Base-by-base conservation (phyloP, 2,888 invertebrate genomes). In the Thereva nobilitata region DNA sequence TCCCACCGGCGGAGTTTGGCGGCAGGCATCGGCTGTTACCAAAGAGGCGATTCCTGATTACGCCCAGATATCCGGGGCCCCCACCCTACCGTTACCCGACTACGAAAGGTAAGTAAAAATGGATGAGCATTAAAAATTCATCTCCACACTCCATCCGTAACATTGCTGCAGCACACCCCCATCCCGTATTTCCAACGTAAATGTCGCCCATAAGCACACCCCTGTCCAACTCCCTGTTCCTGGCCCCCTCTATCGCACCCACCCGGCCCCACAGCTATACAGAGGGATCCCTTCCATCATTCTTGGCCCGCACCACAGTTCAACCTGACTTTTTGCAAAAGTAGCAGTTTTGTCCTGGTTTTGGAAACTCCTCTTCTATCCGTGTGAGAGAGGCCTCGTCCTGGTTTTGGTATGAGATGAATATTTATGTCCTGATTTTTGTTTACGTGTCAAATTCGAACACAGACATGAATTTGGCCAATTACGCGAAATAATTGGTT, bases 31-130 rank as follows among this genome's bases (percentile, higher is more conserved):
- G 69, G 68, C 76, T 70, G 76, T 77, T 73, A 74, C 79, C 70
- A 81, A 81, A 75, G 81, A 81, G 74, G 77, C 77, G 73, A 78
- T 80, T 74, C 78, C 80, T 73, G 81, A 81, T 76, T 81, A 81
- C 76, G 78, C 80, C 72, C 80, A 80, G 74, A 76, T 79, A 70
- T 74, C 78, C 55, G 75, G 76, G 66, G 74, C 75, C 56, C 75
- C 74, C 66, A 77, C 78, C 71, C 73, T 76, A 73, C 79, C 80
- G 64, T 73, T 81, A 72, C 81, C 81, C 69, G 81, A 81, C 75
- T 81, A 81, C 74, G 81, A 81, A 76, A 76, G 81, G 80, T 81
- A 74, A 76, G 77, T 74, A 67, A 41, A 57, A 50, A 57, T 57
- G 50, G 47, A 61, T 44, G 53, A 49, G 56, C 59, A 66, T 66